Percentiles rank a stretch among this genome's conserved stretches.
These are phyloP conservation scores for Kuschelorhynchus macadamiae DNA, from an alignment of 2,888 invertebrate species.

Conservation along the genomic window DNA sequence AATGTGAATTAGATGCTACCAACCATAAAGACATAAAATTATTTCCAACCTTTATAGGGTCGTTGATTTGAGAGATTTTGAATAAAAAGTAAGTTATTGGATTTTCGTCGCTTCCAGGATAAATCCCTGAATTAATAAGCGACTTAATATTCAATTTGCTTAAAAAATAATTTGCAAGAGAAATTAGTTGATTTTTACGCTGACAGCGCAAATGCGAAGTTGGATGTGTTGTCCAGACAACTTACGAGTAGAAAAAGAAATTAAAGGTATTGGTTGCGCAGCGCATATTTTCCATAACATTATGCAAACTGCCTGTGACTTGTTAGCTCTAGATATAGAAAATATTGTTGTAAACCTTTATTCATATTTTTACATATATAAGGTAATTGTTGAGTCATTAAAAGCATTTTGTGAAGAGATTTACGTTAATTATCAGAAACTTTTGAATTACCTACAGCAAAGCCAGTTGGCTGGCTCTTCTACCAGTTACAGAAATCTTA, in stretches of 20 bases:
- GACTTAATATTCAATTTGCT: too few species aligned
- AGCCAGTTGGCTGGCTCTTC: constrained; percentile 32
- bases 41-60: not conserved
- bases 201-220: constrained; percentile 49
- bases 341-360: constrained; percentile 60
- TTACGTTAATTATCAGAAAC: constrained; percentile 40
- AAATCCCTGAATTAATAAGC: too few species aligned
- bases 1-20: too few species aligned
- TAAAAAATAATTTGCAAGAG: too few species aligned
- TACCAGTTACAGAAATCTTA: constrained; percentile 30
- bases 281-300: constrained; percentile 52
- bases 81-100: too few species aligned
- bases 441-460: constrained; percentile 33
- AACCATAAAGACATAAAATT: too few species aligned
- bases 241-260: constrained; percentile 19
- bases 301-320: constrained; percentile 58
- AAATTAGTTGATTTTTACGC: not conserved
- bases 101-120: too few species aligned
- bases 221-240: constrained; percentile 39
- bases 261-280: too few species aligned
- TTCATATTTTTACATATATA: constrained; percentile 61
- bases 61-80: too few species aligned
- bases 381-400: constrained; percentile 60
- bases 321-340: constrained; percentile 60
- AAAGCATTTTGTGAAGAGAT: constrained; percentile 57